phyloP scores from a whole-genome alignment of 2,888 invertebrate species.

The Odontomyia ornata region DNA sequence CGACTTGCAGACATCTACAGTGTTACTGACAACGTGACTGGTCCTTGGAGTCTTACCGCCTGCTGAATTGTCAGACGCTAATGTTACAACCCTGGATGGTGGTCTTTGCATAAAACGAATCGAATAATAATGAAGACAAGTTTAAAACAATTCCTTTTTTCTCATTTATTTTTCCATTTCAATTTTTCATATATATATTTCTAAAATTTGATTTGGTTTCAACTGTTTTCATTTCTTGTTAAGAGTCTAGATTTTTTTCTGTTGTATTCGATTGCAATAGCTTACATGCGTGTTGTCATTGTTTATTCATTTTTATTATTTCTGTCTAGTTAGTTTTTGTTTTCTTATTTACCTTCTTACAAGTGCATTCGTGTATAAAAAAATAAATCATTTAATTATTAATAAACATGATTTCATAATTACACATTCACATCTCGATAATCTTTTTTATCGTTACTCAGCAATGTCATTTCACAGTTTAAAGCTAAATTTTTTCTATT shows the following conservation, averaged over 20 bases:
- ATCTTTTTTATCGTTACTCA: background rate
- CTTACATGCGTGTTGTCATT: background rate
- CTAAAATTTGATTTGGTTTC: slow-evolving; percentile 36
- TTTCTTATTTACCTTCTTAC: background rate
- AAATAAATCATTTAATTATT: slow-evolving; percentile 34
- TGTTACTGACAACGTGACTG: no score
- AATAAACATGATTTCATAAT: slow-evolving; percentile 4
- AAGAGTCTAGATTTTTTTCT: background rate
- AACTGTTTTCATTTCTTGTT: background rate
- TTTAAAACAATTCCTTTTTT: slow-evolving; percentile 22
- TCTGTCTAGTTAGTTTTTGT: background rate
- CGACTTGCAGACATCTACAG: no score
- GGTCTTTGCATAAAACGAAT: background rate
- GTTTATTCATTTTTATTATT: slow-evolving; percentile 3
- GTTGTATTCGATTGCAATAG: background rate
- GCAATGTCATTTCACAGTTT: slow-evolving; percentile 21
- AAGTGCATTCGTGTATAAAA: slow-evolving; percentile 33
- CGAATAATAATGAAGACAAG: background rate
- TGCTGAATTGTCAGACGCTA: no score
- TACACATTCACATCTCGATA: slow-evolving; percentile 10
- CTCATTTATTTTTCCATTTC: background rate
- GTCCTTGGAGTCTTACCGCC: no score
- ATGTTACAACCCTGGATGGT: no score
- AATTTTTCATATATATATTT: slow-evolving; percentile 19
- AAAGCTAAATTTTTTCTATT: slow-evolving; percentile 17